These are phyloP conservation scores for Nebria ingens DNA, from an alignment of 1,140 invertebrate genomes.

Conservation along the genomic window DNA sequence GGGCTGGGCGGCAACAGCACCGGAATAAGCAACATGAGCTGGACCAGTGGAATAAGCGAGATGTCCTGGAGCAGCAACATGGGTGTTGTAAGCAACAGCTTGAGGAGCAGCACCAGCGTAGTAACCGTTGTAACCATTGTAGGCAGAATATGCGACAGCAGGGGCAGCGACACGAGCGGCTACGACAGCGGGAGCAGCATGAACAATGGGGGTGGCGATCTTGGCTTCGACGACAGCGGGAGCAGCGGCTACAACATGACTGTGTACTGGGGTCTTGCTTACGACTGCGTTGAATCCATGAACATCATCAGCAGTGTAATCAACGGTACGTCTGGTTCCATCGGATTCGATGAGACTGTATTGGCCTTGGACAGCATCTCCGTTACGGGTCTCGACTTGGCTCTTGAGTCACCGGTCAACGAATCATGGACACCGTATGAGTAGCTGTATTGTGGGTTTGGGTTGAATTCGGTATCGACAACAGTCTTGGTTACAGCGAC, in stretches of 20 bases:
- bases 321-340: constrained; percentile 48
- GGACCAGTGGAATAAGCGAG: background rate
- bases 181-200: constrained; percentile 22
- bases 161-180: constrained; percentile 27
- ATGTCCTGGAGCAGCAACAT: background rate
- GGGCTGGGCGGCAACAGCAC: constrained; percentile 16
- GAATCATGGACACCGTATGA: constrained; percentile 46
- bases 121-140: background rate
- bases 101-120: constrained; percentile 19
- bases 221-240: constrained; percentile 26
- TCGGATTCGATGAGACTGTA: constrained; percentile 54
- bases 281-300: constrained; percentile 42
- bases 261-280: constrained; percentile 27
- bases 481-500: constrained; percentile 33
- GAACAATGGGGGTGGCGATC: constrained; percentile 22
- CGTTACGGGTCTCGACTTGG: constrained; percentile 44
- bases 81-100: background rate
- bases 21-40: constrained; percentile 18
- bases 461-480: constrained; percentile 39
- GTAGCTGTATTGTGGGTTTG: constrained; percentile 44
- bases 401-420: constrained; percentile 47
- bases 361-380: constrained; percentile 53
- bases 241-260: constrained; percentile 29
- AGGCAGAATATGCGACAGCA: constrained; percentile 23
- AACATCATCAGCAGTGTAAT: constrained; percentile 49